Conservation (phyloP, 2,797 vertebrate species). For the Enteromius treurensis region DNA sequence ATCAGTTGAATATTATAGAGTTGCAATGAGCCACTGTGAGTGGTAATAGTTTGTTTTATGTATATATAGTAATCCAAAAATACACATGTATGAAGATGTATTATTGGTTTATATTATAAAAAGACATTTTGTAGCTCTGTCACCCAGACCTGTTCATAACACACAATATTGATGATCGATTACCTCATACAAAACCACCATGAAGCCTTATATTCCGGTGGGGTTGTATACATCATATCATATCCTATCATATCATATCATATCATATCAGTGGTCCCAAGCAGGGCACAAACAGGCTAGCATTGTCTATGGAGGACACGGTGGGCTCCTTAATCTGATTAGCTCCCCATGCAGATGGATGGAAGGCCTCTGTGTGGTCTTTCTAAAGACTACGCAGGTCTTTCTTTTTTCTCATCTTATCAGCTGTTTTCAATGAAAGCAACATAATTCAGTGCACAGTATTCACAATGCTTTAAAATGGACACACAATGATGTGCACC, state of each 20-base stretch:
- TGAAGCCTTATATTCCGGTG: not conserved
- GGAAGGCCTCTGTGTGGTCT: slow-evolving; percentile 13
- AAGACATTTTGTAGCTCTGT: not conserved
- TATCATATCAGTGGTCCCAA: slow-evolving; percentile 2
- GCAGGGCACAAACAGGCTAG: not conserved
- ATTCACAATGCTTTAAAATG: not conserved
- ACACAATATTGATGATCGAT: not conserved
- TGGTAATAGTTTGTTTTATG: not conserved
- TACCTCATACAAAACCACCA: not conserved
- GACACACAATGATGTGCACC: not conserved
- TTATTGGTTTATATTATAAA: not conserved
- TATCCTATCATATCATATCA: not conserved
- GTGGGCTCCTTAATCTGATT: slow-evolving; percentile 37
- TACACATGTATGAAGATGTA: not conserved
- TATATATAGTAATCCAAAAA: not conserved
- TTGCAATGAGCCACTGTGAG: not conserved
- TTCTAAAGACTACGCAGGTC: not conserved
- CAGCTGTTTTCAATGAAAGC: slow-evolving; percentile 6
- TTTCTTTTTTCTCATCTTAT: not conserved
- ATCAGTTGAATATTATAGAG: not conserved
- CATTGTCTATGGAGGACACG: not conserved
- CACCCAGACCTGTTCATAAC: not conserved
- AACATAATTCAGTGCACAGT: not conserved
- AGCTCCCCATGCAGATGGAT: not conserved
- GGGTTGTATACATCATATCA: not conserved